Evolutionary conservation across 2,888 invertebrate species (phyloP), one percentile per base, ranked within the genome.

Genomic region (Perizoma affinitatum): DNA sequence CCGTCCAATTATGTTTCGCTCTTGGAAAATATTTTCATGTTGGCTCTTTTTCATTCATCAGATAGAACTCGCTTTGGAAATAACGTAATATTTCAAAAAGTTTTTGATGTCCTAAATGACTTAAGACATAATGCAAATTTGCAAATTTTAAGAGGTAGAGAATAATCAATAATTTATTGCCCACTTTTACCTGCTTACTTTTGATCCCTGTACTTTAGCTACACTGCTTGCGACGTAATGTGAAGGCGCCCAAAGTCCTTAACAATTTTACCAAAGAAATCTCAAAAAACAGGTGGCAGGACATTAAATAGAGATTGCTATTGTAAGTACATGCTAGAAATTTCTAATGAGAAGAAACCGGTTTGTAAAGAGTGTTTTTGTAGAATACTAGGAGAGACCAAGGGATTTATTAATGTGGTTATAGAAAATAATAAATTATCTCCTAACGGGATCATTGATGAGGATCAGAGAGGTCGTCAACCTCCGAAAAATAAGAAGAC

Each of bases 401-500:
- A 51, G 42, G 41, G 42, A 42, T 51, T 51, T 51, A 34, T 51
- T 51, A 51, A 51, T 51, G 34, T 51, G n/a, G 9, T 54, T 40
- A 46, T 54, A 38, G 46, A 40, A 22, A 50, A 40, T 50, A 56
- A 40, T 5, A 56, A 45, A 49, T 0, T 5, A 7, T 50, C 50
- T 38, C 10, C 50, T 43, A 56, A 5, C n/a, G 57, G 57, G 46
- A 46, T 51, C 33, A 51, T 57, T 35, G 11, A 50, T 41, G 40
- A 43, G 40, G 56, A 57, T 47, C 48, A 45, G 50, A 54, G 57
- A 57, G 57, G 61, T 56, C 44, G 49, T 48, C 52, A 53, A 53
- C 52, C 53, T 40, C 57, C 57, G 7, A 61, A 49, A 38, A 57
- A 61, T 61, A 61, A 61, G 36, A 57, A 57, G 45, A 61, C 56